These are phyloP conservation scores for Cenopis cana DNA, from an alignment of 2,888 invertebrate genomes.

Conservation along the genomic window DNA sequence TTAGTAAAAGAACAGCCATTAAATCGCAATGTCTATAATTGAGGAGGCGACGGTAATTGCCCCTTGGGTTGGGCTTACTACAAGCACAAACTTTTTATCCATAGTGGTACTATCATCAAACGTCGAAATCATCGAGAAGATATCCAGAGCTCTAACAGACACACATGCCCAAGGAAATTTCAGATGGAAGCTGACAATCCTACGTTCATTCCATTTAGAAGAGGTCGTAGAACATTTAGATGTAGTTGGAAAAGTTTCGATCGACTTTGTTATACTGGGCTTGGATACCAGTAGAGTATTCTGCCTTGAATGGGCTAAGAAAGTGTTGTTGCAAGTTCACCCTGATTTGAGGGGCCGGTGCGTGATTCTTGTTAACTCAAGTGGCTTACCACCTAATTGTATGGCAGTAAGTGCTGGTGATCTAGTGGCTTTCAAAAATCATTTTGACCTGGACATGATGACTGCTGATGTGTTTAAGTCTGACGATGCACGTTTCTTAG, in stretches of 20 bases:
- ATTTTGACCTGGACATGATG: constrained; percentile 70
- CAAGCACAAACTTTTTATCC: constrained; percentile 68
- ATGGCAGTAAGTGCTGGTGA: constrained; percentile 74
- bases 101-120: constrained; percentile 72
- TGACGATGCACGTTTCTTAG: constrained; percentile 65
- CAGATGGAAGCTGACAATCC: constrained; percentile 71
- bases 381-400: constrained; percentile 68
- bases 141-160: constrained; percentile 69
- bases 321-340: constrained; percentile 69
- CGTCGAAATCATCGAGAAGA: constrained; percentile 68
- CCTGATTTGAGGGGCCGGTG: constrained; percentile 73
- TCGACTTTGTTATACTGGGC: constrained; percentile 75
- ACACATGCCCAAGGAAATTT: constrained; percentile 66
- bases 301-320: constrained; percentile 75
- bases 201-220: constrained; percentile 68
- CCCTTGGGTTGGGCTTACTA: constrained; percentile 75
- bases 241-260: constrained; percentile 69
- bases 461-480: constrained; percentile 67
- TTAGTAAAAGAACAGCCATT: neutral
- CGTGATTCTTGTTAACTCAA: constrained; percentile 73
- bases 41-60: constrained; percentile 65
- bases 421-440: constrained; percentile 66
- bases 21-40: constrained; percentile 60
- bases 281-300: constrained; percentile 72
- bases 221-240: constrained; percentile 66